Base-by-base conservation (phyloP, 2,113 vertebrate genomes). In the Gulo gulo region DNA sequence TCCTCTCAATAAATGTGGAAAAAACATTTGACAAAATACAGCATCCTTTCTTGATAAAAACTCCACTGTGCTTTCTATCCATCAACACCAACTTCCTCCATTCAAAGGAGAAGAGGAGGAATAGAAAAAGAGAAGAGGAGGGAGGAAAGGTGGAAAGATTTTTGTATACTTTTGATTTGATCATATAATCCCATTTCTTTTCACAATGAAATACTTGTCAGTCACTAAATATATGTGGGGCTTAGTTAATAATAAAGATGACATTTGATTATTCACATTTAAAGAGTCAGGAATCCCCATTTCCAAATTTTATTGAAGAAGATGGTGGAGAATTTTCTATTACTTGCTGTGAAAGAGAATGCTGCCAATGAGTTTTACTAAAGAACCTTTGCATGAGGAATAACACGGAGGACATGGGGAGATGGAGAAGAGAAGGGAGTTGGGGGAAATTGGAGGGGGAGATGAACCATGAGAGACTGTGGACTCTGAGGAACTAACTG, bases 121-220 rank as follows among this genome's bases (percentile, higher is more conserved):
- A 83, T 39, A 79, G 39, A 74, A 63, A 71, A 29, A 34, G 14
- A 36, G 14, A 36, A n/a, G n/a, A 18, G 6, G 8, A 63, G 18
- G 18, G 18, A 34, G 14, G 18, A 29, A 71, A 78, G 7, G 6
- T 7, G 10, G 83, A 31, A 29, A 73, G 24, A 47, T 6, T 29
- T 91, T 91, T 93, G 21, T 31, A 65, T 26, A 69, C 34, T 52
- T 23, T 23, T 94, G 63, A 81, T 34, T 86, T 85, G 45, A 88
- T 52, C 52, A 94, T 79, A 71, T 79, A 67, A 88, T 88, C 45
- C 29, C 16, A 61, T 78, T 83, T 96, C 50, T 95, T 94, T 97
- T 69, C 69, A 96, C 67, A 92, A 59, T 94, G 59, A 73, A 18
- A 92, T 83, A 94, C 34, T 92, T 65, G n/a, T 55, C 73, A 90